phyloP scores from a whole-genome alignment of 2,888 invertebrate genomes.

The Drepanosiphum platanoidis region DNA sequence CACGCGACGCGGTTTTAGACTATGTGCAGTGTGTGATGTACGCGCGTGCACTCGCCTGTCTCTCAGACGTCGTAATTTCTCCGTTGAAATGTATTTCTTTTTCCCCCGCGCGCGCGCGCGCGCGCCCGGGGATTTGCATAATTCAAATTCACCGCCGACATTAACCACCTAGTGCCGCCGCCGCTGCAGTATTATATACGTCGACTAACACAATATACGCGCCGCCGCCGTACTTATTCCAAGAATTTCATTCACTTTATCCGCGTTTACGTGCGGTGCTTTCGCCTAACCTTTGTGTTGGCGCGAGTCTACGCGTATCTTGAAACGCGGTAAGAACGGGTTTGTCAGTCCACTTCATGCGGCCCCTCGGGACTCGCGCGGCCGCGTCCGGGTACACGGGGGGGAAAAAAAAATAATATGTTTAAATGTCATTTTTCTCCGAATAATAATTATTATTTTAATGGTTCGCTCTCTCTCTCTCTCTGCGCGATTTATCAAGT shows the following conservation, averaged over 20 bases:
- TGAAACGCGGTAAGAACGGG: neutral
- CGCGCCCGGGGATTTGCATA: conserved; percentile 19
- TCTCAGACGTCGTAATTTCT: conserved; percentile 32
- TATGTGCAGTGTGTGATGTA: too few relatives aligned
- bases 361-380: too few relatives aligned
- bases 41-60: neutral
- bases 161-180: neutral
- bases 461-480: neutral
- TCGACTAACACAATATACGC: neutral
- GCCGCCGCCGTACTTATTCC: neutral
- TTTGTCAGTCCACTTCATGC: conserved; percentile 33
- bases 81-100: conserved; percentile 13
- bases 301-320: conserved; percentile 3
- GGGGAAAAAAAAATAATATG: neutral
- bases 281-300: conserved; percentile 1
- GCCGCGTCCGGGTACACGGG: neutral
- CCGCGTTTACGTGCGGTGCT: neutral
- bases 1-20: too few relatives aligned
- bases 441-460: conserved; percentile 13
- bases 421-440: conserved; percentile 3
- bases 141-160: conserved; percentile 31
- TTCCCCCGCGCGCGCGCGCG: neutral
- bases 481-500: neutral
- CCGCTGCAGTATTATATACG: too few relatives aligned
- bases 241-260: conserved; percentile 38